Base-by-base conservation (phyloP, 2,888 invertebrate species). In the Rotaria socialis region DNA sequence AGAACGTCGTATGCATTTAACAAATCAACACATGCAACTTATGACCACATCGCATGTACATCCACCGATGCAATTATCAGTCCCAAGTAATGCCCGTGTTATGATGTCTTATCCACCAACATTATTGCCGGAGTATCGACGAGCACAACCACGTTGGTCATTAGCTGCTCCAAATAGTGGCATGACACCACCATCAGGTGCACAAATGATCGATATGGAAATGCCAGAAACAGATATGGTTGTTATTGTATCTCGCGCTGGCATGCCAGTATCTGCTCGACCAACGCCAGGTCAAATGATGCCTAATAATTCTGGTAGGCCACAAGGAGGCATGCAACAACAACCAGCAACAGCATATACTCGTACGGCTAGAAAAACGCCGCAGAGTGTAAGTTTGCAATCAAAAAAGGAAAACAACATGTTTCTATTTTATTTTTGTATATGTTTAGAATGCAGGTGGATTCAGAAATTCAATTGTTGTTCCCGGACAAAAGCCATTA, bases 1-100 rank as follows among this genome's bases (percentile, higher is more conserved):
- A 27, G 99, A 99, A 91, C 94, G 99, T 87, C 96, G 97, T 90
- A 95, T 96, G 50, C 86, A 86, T 43, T 75, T 86, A n/a, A 85
- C 86, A 0, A 85, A 85, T 58, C 86, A 86, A 52, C 85, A 86
- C 58, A 86, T 86, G 86, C 86, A 86, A 60, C 60, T 85, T 50
- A 43, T 86, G 35, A 52, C 56, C 3, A 86, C 86, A 24, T 43
- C 85, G 11, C 86, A 85, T 47, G n/a, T 86, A 16, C 86, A 55
- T 41, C 75, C 74, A 52, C 86, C 75, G 52, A 35, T 86, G 47
- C 85, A 41, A 47, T 74, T 85, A 74, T 56, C 74, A 50, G 85
- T 86, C 55, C 56, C 86, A 41, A 84, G 52, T 58, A n/a, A n/a
- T 10, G n/a, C n/a, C n/a, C 1, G 11, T 58, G n/a, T 10, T 27